A percentile compares a stretch with the other conserved stretches of the same genome.
These are phyloP conservation scores for Pseudomyrmex concolor DNA, from an alignment of 1,140 invertebrate genomes.

Conservation along the genomic window DNA sequence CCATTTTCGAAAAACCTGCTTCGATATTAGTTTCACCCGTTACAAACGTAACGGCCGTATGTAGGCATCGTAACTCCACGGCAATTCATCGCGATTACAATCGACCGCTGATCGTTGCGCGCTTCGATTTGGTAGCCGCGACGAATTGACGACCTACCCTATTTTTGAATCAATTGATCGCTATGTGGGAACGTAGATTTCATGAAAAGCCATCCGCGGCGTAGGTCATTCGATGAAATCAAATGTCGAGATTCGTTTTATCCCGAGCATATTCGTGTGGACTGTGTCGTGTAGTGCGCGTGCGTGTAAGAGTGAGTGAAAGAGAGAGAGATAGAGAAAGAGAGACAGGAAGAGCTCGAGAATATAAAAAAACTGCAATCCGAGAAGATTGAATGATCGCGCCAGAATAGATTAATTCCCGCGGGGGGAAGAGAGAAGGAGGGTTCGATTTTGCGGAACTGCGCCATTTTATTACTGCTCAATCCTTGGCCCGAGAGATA, in stretches of 20 bases:
- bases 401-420: conserved; percentile 66
- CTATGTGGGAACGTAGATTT: conserved; percentile 66
- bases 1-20: conserved; percentile 37
- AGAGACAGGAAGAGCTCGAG: not conserved
- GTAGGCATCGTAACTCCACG: conserved; percentile 43
- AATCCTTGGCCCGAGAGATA: conserved; percentile 19
- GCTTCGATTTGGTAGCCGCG: conserved; percentile 60
- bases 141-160: conserved; percentile 73
- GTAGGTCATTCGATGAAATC: conserved; percentile 67
- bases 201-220: conserved; percentile 67
- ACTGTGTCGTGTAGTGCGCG: conserved; percentile 17
- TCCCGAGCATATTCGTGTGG: conserved; percentile 47
- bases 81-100: conserved; percentile 59
- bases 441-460: conserved; percentile 55
- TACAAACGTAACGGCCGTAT: conserved; percentile 38
- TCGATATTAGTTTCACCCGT: conserved; percentile 41
- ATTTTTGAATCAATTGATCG: conserved; percentile 73
- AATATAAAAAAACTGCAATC: conserved; percentile 58
- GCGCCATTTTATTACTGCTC: conserved; percentile 59
- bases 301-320: not conserved
- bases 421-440: not conserved
- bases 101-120: conserved; percentile 60
- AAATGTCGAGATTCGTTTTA: conserved; percentile 71
- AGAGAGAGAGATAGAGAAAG: not conserved
- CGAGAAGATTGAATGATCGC: conserved; percentile 62